phyloP scores from a whole-genome alignment of 2,888 invertebrate genomes.

The Chouioia cunea region DNA sequence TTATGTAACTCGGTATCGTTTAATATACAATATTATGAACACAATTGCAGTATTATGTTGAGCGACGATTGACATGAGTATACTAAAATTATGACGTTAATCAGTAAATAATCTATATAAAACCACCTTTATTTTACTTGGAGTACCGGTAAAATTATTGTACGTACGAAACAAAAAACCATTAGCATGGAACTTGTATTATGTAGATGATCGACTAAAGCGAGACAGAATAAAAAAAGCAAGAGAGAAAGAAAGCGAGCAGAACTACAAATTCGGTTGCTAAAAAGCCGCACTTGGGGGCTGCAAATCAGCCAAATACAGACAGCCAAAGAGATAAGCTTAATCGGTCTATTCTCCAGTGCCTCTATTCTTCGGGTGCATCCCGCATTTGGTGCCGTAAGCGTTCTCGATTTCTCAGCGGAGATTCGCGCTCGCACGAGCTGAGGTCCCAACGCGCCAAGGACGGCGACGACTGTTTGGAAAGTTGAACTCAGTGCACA shows the following conservation, averaged over 20 bases:
- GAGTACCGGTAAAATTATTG: no score
- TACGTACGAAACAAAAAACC: no score
- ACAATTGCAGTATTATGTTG: no score
- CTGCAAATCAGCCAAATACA: slow-evolving; percentile 7
- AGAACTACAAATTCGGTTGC: slow-evolving; percentile 4
- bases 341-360: neutral
- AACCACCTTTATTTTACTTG: no score
- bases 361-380: neutral
- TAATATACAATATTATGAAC: no score
- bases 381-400: slow-evolving; percentile 2
- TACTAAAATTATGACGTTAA: no score
- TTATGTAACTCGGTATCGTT: no score
- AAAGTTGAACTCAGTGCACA: slow-evolving; percentile 32
- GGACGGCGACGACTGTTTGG: slow-evolving; percentile 23
- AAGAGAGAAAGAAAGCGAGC: slow-evolving; percentile 2
- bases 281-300: no score
- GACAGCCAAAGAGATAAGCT: slow-evolving; percentile 33
- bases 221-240: neutral
- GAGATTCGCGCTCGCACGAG: slow-evolving; percentile 8
- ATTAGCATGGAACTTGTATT: no score
- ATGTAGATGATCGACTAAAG: neutral
- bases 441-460: slow-evolving; percentile 21
- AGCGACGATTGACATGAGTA: no score
- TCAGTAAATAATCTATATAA: no score
- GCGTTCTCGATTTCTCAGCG: slow-evolving; percentile 40